phyloP scores from a whole-genome alignment of 1,140 invertebrate species.

The Globodera rostochiensis region DNA sequence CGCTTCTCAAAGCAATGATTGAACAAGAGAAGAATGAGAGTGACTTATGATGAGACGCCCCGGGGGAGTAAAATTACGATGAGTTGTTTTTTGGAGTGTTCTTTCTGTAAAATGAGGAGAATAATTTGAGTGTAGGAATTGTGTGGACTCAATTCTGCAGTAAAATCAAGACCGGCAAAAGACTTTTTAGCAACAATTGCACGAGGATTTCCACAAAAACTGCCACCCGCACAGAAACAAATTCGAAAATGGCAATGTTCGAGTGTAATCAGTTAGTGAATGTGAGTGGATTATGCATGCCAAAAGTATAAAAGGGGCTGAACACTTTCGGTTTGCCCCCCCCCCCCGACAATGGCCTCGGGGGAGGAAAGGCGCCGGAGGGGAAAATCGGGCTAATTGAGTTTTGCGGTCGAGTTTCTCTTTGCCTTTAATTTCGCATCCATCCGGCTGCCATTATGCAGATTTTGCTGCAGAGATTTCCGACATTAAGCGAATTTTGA shows the following conservation, averaged over 20 bases:
- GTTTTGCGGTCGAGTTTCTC: neutral
- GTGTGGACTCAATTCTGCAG: too few relatives aligned
- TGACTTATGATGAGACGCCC: neutral
- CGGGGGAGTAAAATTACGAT: neutral
- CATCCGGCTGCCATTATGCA: slow-evolving; percentile 7
- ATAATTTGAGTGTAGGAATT: neutral
- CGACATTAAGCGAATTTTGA: neutral
- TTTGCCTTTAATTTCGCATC: neutral
- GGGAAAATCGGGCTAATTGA: slow-evolving; percentile 13
- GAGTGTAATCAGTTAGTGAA: neutral
- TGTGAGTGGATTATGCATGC: too few relatives aligned
- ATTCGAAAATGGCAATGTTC: neutral
- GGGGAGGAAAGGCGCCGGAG: neutral
- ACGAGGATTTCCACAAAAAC: too few relatives aligned
- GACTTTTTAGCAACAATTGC: too few relatives aligned
- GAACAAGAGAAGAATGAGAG: neutral
- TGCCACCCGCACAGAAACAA: neutral
- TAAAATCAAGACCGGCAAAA: too few relatives aligned
- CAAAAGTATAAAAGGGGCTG: neutral
- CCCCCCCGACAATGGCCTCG: neutral
- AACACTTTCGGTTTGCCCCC: neutral
- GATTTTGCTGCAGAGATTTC: slow-evolving; percentile 2
- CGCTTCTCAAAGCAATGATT: neutral
- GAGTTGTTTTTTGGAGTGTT: neutral
- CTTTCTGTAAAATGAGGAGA: neutral